These are phyloP conservation scores for Cosmorhoe ocellata DNA, from an alignment of 2,888 invertebrate genomes.

Conservation along the genomic window DNA sequence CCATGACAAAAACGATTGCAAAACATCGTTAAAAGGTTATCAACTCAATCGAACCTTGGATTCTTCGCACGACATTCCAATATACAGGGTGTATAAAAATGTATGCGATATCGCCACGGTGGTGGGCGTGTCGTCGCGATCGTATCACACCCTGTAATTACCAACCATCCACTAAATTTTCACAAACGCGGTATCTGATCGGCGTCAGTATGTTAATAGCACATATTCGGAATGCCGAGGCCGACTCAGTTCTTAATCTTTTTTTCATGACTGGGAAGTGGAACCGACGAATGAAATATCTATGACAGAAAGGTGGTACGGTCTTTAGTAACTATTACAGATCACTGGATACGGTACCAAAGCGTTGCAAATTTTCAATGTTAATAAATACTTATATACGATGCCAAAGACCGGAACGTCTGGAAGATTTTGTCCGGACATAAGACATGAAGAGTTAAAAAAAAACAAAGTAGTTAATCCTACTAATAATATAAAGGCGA, in stretches of 20 bases:
- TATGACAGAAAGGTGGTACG: slow-evolving; percentile 7
- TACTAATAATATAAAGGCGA: no score
- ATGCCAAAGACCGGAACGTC: no score
- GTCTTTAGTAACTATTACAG: not conserved
- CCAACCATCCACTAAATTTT: slow-evolving; percentile 73
- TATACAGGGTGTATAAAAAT: slow-evolving; percentile 42
- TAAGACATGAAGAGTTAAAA: no score
- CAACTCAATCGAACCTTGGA: slow-evolving; percentile 11
- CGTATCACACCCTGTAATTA: slow-evolving; percentile 68
- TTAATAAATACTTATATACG: no score
- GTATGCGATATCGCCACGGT: slow-evolving; percentile 47
- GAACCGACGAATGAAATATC: slow-evolving; percentile 21
- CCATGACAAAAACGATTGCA: no score
- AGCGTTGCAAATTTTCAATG: no score
- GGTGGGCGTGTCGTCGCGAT: slow-evolving; percentile 68
- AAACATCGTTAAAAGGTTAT: slow-evolving; percentile 1
- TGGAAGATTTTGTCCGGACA: no score
- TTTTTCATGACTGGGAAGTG: slow-evolving; percentile 37
- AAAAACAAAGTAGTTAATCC: no score
- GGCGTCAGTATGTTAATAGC: slow-evolving; percentile 70
- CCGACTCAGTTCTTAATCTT: slow-evolving; percentile 57
- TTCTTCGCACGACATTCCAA: slow-evolving; percentile 25
- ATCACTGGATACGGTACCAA: not conserved
- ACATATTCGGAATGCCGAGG: slow-evolving; percentile 67
- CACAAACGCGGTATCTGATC: slow-evolving; percentile 74